Base-by-base conservation (phyloP, 2,888 invertebrate genomes). In the Chrysomela aeneicollis region DNA sequence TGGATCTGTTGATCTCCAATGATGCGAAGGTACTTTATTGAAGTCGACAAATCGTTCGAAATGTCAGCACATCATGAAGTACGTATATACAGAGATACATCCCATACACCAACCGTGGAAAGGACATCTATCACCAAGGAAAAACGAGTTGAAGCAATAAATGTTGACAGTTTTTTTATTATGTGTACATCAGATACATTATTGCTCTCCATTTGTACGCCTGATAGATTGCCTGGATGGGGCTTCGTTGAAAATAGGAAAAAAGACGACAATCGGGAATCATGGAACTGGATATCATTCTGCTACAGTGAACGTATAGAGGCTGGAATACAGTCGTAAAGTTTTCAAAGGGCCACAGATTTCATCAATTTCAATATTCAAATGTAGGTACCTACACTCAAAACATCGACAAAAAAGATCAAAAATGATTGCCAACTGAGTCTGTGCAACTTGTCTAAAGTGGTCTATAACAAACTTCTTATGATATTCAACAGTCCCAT, bases 161-260 rank as follows among this genome's bases (percentile, higher is more conserved):
- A 64, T 54, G 65, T 63, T 65, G 69, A 65, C 67, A 58, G 59
- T 60, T 61, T 54, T 55, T 59, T 65, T 66, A 65, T 67, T 63
- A 58, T 66, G 46, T 57, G 57, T 30, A 46, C 57, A 46, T 57
- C 57, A 46, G 57, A 57, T 26, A 57, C 46, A 57, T 57, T 57
- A 57, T 57, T 46, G 57, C 57, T 57, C 37, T 26, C 46, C 57
- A 57, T 57, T 46, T 57, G 47, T 57, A 37, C 46, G 37, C 26
- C 21, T 57, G 57, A 57, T 26, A 46, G 42, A 57, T 57, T 22
- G 26, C 26, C 3, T 26, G 42, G 32, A 55, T 46, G 17, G 57
- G 21, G 55, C 21, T 35, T 55, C 26, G 46, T 19, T 47, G 47
- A 46, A 57, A 57, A 35, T 42, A 12, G 37, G 37, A 35, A 53